phyloP scores from a whole-genome alignment of 2,888 invertebrate species.

The Luperina nickerlii region DNA sequence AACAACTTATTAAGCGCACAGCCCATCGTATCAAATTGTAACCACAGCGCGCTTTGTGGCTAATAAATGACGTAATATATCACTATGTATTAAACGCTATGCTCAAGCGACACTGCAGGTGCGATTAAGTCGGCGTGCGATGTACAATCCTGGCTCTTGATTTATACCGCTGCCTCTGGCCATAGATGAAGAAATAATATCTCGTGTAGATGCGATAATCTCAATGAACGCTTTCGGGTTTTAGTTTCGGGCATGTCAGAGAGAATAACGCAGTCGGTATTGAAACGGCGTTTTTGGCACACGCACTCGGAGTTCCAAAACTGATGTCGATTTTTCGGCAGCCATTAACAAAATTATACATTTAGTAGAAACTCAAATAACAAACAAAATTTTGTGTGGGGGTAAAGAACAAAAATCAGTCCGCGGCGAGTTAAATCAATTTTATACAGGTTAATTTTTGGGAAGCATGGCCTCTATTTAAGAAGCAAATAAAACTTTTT shows the following conservation, averaged over 20 bases:
- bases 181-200: conserved; percentile 33
- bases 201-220: background rate
- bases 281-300: background rate
- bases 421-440: background rate
- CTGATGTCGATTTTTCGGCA: background rate
- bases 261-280: background rate
- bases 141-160: conserved; percentile 74
- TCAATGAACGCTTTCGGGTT: background rate
- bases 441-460: too few species aligned
- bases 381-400: background rate
- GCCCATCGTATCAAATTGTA: conserved; percentile 57
- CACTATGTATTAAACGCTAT: conserved; percentile 80
- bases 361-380: background rate
- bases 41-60: conserved; percentile 60
- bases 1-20: conserved; percentile 13
- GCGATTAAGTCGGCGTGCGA: conserved; percentile 69
- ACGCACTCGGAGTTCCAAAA: background rate
- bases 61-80: conserved; percentile 85
- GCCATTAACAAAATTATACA: background rate
- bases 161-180: conserved; percentile 69
- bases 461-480: background rate
- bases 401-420: background rate
- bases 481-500: background rate
- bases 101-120: conserved; percentile 77
- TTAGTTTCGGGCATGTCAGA: background rate